Evolutionary conservation across 2,113 vertebrate species (phyloP), one percentile per base, ranked within the genome.

Genomic region (Pygoscelis antarcticus): DNA sequence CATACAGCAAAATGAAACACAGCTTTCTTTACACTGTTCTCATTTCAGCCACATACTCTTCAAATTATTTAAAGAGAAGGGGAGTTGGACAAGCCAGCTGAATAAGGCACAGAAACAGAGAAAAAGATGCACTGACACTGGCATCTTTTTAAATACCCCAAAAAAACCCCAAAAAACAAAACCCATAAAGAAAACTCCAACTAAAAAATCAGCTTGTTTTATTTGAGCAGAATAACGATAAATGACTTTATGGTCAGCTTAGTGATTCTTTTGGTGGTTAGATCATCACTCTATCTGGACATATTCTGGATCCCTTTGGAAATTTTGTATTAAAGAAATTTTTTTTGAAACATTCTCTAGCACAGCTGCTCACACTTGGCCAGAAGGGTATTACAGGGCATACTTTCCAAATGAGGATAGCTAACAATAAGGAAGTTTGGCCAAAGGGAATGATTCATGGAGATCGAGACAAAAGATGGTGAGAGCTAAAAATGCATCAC

Each of bases 61-160:
- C 13, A 66, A 78, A 46, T 62, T 58, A 21, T 58, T 78, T 51
- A 57, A 81, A 60, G 16, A 47, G 10, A 47, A 57, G 3, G 4
- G 26, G 3, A 55, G 2, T 5, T 21, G 7, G 10, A 61, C 1
- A 51, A 77, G 9, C 0, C 27, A 46, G 10, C 11, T 80, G 26
- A 55, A 30, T n/a, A 81, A 60, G 44, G 18, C 23, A 80, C 2
- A 49, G 10, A 78, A 54, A 32, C 18, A 70, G n/a, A 87, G 32
- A 36, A 72, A 83, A 75, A 89, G 10, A 11, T 40, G 6, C 7
- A 46, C 6, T 40, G 21, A 29, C 3, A 57, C 3, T 22, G 13
- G 3, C 4, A 87, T 40, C 0, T 55, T 72, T 55, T 30, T 6
- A n/a, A 70, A 66, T 21, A 15, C 13, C 40, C 40, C 40, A 40